Conservation (phyloP, 2,888 invertebrate species). For the Chalcosyrphus nemorum region DNA sequence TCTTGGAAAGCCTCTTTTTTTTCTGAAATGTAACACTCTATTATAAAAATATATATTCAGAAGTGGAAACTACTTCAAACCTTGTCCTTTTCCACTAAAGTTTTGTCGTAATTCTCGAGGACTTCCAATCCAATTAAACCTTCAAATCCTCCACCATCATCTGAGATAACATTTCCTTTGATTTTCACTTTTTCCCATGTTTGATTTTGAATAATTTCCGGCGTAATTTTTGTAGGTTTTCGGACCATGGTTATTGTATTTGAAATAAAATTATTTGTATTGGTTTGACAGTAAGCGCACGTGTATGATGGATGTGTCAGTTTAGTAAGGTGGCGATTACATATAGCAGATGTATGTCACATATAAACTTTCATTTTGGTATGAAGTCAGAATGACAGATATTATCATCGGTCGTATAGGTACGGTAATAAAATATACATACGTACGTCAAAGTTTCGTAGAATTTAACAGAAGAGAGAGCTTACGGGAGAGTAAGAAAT, state of each 20-base stretch:
- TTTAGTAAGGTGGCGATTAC: neutral
- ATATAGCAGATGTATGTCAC: neutral
- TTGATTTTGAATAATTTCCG: slow-evolving; percentile 41
- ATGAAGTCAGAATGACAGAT: neutral
- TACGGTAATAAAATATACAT: too few species aligned
- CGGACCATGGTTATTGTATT: slow-evolving; percentile 21
- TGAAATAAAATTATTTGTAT: neutral
- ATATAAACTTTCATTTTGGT: neutral
- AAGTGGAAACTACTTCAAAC: slow-evolving; percentile 76
- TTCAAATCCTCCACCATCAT: slow-evolving; percentile 83
- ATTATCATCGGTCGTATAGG: too few species aligned
- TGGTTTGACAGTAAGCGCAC: slow-evolving; percentile 14
- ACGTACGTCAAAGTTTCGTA: too few species aligned
- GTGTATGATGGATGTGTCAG: slow-evolving; percentile 10
- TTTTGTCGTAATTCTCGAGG: slow-evolving; percentile 86
- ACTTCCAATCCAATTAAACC: slow-evolving; percentile 91
- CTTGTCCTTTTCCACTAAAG: slow-evolving; percentile 82
- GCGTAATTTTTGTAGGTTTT: slow-evolving; percentile 8
- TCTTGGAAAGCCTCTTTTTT: slow-evolving; percentile 23
- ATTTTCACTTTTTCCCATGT: slow-evolving; percentile 87
- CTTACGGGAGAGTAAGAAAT: too few species aligned
- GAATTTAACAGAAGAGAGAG: too few species aligned
- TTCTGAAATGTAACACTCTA: slow-evolving; percentile 13
- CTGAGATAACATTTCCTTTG: slow-evolving; percentile 83
- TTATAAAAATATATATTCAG: too few species aligned